phyloP scores from a whole-genome alignment of 2,797 vertebrate species.

The Malurus splendens region DNA sequence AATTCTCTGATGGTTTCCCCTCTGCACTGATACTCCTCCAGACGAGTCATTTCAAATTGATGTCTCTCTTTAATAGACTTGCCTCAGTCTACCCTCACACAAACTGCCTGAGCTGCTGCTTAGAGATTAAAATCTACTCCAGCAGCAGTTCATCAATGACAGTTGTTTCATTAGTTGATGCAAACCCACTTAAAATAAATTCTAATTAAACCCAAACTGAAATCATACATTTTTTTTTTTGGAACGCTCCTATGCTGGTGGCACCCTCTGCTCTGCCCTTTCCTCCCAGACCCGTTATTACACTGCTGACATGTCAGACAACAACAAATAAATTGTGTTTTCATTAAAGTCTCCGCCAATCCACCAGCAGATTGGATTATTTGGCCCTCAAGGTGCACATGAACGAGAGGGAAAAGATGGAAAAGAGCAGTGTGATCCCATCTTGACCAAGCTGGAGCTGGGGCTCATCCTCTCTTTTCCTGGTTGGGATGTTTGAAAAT shows the following conservation, averaged over 20 bases:
- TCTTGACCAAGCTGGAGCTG: accelerated
- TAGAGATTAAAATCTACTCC: constrained; percentile 39
- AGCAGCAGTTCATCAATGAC: constrained; percentile 50
- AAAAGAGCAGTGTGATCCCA: background rate
- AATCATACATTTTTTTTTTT: constrained; percentile 11
- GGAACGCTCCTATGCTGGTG: background rate
- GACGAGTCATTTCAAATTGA: constrained; percentile 33
- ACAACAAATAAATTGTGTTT: constrained; percentile 34
- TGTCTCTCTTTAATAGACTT: constrained; percentile 27
- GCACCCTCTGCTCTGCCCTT: background rate
- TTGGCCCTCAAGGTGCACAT: background rate
- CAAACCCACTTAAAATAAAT: constrained; percentile 42
- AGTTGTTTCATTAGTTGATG: constrained; percentile 53
- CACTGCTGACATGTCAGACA: background rate
- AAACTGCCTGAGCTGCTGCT: background rate
- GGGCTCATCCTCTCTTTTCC: background rate
- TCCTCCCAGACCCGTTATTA: constrained; percentile 9
- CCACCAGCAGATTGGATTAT: constrained; percentile 11
- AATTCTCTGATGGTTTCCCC: background rate
- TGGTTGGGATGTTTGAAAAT: accelerated
- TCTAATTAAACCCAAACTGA: constrained; percentile 52
- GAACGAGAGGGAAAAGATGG: background rate
- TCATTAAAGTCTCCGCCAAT: constrained; percentile 26
- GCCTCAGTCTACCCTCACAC: background rate
- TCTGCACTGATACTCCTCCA: background rate